Evolutionary conservation across 92 coral and sea anemone genomes (phyloP).

Genomic region (Ricordea florida): DNA sequence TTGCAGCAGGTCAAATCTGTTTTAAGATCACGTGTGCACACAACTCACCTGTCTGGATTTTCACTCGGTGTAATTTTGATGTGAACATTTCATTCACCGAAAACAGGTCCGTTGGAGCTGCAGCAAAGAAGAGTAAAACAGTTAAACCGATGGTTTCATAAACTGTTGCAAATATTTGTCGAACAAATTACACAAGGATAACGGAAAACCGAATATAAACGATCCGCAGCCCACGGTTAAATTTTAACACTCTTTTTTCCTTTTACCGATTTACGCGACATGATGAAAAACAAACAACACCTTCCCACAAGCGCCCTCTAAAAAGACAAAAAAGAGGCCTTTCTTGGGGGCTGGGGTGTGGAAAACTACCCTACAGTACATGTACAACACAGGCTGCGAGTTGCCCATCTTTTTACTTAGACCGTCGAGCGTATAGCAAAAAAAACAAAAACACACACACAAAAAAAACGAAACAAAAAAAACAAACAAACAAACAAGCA

Average conservation of each 20-base stretch:
- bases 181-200: no score
- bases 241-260: not conserved
- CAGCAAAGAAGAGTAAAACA: slow-evolving; percentile 9
- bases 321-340: no score
- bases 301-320: no score
- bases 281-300: no score
- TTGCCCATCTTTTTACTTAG: no score
- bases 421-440: no score
- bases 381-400: no score
- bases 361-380: no score
- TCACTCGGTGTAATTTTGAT: slow-evolving; percentile 95
- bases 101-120: slow-evolving; percentile 85
- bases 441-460: no score
- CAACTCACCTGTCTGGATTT: slow-evolving; percentile 94
- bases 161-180: not conserved
- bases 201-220: not conserved
- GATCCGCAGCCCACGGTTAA: not conserved
- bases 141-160: not conserved
- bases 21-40: no score
- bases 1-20: not conserved
- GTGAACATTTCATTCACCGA: slow-evolving; percentile 92
- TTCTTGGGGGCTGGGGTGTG: no score
- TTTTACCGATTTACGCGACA: no score
- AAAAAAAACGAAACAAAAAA: not conserved
- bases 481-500: not conserved